Conservation (phyloP, 2,888 invertebrate genomes). For the Deilephila elpenor region DNA sequence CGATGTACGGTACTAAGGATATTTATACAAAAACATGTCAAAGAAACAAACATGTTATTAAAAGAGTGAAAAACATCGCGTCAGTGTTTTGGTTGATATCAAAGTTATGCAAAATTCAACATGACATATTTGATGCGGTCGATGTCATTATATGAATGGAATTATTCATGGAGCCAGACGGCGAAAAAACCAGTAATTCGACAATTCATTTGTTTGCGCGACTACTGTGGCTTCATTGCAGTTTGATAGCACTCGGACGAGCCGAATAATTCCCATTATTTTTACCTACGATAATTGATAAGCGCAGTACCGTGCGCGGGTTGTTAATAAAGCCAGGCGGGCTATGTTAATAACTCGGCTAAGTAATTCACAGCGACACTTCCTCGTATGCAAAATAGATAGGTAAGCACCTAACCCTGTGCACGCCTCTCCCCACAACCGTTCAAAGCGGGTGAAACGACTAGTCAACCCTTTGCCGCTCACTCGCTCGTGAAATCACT, state of each 20-base stretch:
- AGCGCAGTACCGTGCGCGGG: neutral
- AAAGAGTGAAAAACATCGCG: slow-evolving; percentile 37
- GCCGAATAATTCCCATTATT: slow-evolving; percentile 56
- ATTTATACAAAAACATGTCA: neutral
- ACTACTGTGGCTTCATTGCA: slow-evolving; percentile 69
- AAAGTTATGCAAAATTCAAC: slow-evolving; percentile 76
- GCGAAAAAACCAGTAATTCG: slow-evolving; percentile 76
- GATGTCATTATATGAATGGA: slow-evolving; percentile 77
- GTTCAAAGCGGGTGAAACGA: slow-evolving; percentile 82
- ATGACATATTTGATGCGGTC: slow-evolving; percentile 81
- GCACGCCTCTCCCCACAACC: slow-evolving; percentile 74
- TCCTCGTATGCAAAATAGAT: slow-evolving; percentile 71
- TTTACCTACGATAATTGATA: slow-evolving; percentile 48
- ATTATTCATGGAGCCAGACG: slow-evolving; percentile 78
- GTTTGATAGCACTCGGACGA: slow-evolving; percentile 56
- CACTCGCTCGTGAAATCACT: slow-evolving; percentile 85
- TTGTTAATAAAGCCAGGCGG: slow-evolving; percentile 24
- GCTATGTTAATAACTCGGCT: slow-evolving; percentile 53
- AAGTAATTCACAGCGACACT: slow-evolving; percentile 53
- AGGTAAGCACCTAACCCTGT: slow-evolving; percentile 60
- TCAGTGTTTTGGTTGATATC: slow-evolving; percentile 75
- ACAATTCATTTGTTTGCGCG: slow-evolving; percentile 78
- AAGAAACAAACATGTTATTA: neutral
- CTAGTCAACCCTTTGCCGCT: slow-evolving; percentile 84
- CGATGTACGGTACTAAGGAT: too few species aligned